phyloP scores from a whole-genome alignment of 1,140 invertebrate genomes.

The Goniozus legneri region DNA sequence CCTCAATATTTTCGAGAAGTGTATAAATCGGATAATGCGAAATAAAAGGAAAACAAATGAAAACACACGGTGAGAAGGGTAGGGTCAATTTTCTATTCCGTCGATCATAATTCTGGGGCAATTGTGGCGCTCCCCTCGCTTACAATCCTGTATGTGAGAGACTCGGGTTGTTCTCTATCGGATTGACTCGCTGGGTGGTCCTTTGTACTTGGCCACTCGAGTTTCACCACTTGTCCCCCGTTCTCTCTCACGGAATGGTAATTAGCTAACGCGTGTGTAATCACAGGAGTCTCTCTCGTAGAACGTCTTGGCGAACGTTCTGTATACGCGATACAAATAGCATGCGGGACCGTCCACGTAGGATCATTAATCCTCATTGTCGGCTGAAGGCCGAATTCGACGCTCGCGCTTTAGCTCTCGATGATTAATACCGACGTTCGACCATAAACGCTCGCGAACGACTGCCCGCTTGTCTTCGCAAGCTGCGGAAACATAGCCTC shows the following conservation, averaged over 20 bases:
- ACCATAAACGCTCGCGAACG: constrained; percentile 20
- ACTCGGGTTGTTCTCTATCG: no score
- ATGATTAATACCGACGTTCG: constrained; percentile 33
- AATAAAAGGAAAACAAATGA: no score
- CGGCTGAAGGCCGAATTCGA: constrained; percentile 39
- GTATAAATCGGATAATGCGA: no score
- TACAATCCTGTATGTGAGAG: no score
- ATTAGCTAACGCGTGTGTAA: constrained; percentile 27
- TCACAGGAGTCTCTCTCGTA: constrained; percentile 23
- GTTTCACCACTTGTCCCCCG: neutral
- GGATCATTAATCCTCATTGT: constrained; percentile 49
- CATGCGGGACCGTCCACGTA: constrained; percentile 28
- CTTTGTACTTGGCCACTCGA: constrained; percentile 10
- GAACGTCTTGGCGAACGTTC: neutral
- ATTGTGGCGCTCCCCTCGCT: no score
- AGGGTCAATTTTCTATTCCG: no score
- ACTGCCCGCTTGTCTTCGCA: no score
- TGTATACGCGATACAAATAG: constrained; percentile 37
- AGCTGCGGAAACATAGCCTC: no score
- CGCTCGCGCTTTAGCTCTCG: constrained; percentile 26
- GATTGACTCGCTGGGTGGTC: constrained; percentile 22
- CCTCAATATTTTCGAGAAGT: no score
- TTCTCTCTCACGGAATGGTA: constrained; percentile 17
- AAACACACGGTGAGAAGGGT: no score
- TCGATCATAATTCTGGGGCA: no score